A percentile compares a stretch with the other conserved stretches of the same genome.
These are phyloP conservation scores for Guaruba guarouba DNA, from an alignment of 2,113 vertebrate genomes.

Conservation along the genomic window DNA sequence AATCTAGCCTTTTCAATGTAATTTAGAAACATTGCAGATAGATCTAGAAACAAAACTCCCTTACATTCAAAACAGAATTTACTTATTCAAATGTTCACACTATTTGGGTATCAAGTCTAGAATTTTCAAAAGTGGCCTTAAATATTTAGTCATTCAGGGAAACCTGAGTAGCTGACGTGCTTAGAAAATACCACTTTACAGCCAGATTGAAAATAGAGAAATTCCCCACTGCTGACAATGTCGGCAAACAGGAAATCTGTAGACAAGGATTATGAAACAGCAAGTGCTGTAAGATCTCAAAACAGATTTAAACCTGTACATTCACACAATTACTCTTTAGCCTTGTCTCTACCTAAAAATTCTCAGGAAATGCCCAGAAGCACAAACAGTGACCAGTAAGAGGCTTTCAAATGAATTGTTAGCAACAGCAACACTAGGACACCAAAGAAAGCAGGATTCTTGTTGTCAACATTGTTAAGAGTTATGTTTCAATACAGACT, in stretches of 20 bases:
- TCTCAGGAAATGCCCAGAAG: background rate
- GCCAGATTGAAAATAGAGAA: background rate
- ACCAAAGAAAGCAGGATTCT: background rate
- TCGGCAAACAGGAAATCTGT: conserved; percentile 29
- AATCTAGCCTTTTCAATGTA: background rate
- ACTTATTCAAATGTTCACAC: background rate
- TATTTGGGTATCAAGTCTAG: background rate
- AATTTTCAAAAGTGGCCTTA: background rate
- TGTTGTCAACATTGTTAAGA: background rate
- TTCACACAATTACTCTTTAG: background rate
- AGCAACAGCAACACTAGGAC: background rate
- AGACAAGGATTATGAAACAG: conserved; percentile 44
- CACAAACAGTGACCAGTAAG: background rate
- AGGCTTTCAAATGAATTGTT: background rate
- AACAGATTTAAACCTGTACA: background rate
- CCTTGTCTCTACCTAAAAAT: background rate
- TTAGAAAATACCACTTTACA: background rate
- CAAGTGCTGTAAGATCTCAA: background rate
- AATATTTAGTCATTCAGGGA: background rate
- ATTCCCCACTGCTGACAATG: background rate
- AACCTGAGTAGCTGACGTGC: background rate
- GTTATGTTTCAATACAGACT: background rate
- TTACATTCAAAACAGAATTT: background rate
- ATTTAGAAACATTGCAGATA: background rate
- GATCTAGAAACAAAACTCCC: background rate